Base-by-base conservation (phyloP, 53 echinoderm and acorn worm species). In the Temnopleurus reevesii region DNA sequence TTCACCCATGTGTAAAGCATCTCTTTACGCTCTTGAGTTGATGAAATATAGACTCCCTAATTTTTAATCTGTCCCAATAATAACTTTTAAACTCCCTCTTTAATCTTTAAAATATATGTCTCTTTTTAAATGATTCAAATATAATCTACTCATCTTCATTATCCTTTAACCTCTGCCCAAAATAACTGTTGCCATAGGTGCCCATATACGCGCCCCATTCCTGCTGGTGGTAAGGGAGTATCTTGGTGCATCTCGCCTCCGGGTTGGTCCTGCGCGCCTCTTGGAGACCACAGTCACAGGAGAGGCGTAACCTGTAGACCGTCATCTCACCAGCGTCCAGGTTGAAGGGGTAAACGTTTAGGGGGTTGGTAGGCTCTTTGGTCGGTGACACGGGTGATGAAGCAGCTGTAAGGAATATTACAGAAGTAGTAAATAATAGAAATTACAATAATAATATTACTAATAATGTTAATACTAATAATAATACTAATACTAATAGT, bases 271-370 rank as follows among this genome's bases (percentile, higher is more conserved):
- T 24, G 9, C 4, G 30, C 34, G 34, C 57, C 53, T 86, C 35
- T 15, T 65, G 34, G 24, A 90, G 65, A 23, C 59, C 81, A 66
- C 96, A 96, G 24, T 89, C 81, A 45, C 96, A 96, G 12, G 91
- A 90, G 58, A 96, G 81, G 15, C 94, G 85, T 31, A 96, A 35
- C 19, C 96, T 89, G 57, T 96, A 96, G n/a, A 96, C 96, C 7
- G 96, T 96, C 93, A 96, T 45, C 83, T 95, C 92, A 46, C 96
- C 96, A 9, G 93, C 92, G 57, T 96, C 93, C 19, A 92, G 38
- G 77, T 96, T 96, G 90, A 96, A 96, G 25, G 94, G 96, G 61
- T 94, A 94, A 91, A 96, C 83, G 55, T 96, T 91, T 6, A 96
- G 89, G 7, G 94, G 96, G 27, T 91, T 79, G 18, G 28, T 83